Conservation (phyloP, 2,113 vertebrate genomes). For the Malurus melanocephalus region DNA sequence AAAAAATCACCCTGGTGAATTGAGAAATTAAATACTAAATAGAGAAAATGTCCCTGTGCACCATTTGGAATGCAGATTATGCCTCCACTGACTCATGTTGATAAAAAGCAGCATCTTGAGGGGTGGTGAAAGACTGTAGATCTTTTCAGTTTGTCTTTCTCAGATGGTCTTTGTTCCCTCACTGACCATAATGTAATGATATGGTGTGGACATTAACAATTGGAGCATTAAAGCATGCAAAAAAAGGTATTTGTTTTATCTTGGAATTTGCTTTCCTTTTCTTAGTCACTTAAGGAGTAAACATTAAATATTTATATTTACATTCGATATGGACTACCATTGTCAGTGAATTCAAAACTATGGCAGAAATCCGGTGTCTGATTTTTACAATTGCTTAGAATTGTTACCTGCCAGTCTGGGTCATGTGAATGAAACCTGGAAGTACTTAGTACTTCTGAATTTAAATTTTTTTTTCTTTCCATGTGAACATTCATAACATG, state of each 20-base stretch:
- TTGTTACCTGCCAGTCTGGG: background rate
- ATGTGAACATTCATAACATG: background rate
- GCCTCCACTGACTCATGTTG: background rate
- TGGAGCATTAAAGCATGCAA: background rate
- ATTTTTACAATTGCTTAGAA: background rate
- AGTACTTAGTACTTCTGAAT: background rate
- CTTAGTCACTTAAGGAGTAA: background rate
- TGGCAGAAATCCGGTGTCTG: background rate
- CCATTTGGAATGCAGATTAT: constrained; percentile 17
- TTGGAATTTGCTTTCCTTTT: background rate
- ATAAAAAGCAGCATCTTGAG: background rate
- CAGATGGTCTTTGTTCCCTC: background rate
- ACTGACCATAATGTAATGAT: background rate
- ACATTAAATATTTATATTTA: background rate
- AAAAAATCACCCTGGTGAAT: background rate
- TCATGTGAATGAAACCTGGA: background rate
- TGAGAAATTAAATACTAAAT: background rate
- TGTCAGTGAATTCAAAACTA: background rate
- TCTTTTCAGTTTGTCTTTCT: background rate
- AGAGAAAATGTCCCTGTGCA: background rate
- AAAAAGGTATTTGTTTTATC: background rate
- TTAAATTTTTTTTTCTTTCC: background rate
- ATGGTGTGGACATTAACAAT: background rate
- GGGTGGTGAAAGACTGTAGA: background rate
- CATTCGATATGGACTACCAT: background rate